Base-by-base conservation (phyloP, 2,113 vertebrate genomes). In the Oryzias javanicus region DNA sequence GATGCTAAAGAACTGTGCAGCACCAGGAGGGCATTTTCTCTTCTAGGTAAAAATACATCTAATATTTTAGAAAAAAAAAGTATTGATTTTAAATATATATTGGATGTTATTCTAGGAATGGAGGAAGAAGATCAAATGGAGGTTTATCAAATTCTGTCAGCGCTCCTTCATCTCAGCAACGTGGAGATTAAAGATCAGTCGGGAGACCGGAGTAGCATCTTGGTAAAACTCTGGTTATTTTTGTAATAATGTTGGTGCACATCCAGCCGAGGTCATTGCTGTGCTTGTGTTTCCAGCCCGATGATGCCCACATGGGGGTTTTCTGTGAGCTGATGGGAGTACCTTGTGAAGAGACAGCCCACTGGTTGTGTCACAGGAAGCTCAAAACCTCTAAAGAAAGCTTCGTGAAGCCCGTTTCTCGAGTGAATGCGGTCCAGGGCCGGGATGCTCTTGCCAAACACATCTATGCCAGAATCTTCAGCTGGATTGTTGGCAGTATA, bases 281-380 rank as follows among this genome's bases (percentile, higher is more conserved):
- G 35, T 49, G 46, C 0, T 3, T 76, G 19, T 76, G 8, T 78
- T 80, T 86, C 4, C 81, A 98, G 97, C 90, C 93, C 48, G 94
- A 95, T 61, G 87, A 94, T 3, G 83, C 84, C n/a, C 93, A 96
- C 74, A 91, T 99, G 64, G 68, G 60, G 67, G 85, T 93, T 66
- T 98, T 98, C 88, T 98, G 94, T 44, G 95, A 97, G 61, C 91
- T 98, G 72, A 93, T 95, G 93, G 94, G 94, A 0, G 94, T 98
- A 62, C 89, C 94, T 13, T 91, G 91, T 19, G 91, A 95, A 54
- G 93, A 97, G 80, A 97, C 98, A 95, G 83, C 94, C 62, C 95
- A 96, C 74, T 99, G 97, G 97, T 91, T 99, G 18, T 98, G 96
- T 80, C 94, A 98, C 47, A 91, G 91, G 65, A 98, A 96, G 78